A percentile compares a stretch with the other conserved stretches of the same genome.
Evolutionary conservation across 2,113 vertebrate genomes (phyloP).

Genomic region (Proteles cristata): DNA sequence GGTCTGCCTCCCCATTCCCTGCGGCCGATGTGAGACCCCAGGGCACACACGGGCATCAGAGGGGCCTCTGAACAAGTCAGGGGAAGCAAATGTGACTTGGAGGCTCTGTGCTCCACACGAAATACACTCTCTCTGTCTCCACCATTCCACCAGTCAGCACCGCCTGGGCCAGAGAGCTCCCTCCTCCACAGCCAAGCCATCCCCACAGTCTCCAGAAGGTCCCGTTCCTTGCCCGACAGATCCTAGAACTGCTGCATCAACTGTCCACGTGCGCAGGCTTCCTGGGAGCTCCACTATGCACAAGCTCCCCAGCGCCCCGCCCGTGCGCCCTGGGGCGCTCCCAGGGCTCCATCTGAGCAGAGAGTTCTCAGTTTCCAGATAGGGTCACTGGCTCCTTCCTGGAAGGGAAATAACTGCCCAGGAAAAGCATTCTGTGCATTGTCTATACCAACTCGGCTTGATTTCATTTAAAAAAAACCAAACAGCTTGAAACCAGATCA

Average conservation of each 20-base stretch:
- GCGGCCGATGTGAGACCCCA: not conserved
- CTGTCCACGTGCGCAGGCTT: rapidly evolving
- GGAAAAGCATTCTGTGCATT: not conserved
- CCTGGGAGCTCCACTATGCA: not conserved
- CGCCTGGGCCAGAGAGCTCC: not conserved
- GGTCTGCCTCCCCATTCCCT: not conserved
- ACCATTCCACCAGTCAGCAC: not conserved
- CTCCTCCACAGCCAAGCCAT: not conserved
- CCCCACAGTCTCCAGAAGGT: not conserved
- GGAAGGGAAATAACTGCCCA: not conserved
- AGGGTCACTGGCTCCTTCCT: not conserved
- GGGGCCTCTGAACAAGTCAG: not conserved
- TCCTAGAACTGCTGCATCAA: rapidly evolving
- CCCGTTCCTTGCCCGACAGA: not conserved
- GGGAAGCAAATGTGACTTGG: not conserved
- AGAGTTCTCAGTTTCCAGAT: not conserved
- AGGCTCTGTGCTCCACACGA: not conserved
- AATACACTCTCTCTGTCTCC: constrained; percentile 1
- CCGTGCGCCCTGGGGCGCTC: not conserved
- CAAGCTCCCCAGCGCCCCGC: not conserved
- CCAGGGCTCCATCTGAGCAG: not conserved
- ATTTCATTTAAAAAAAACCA: not conserved
- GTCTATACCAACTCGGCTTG: not conserved
- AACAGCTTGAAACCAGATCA: constrained; percentile 31
- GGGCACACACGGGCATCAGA: not conserved